Percentiles rank a stretch among this genome's conserved stretches.
Evolutionary conservation across 2,113 vertebrate genomes (phyloP).

Genomic region (Aegotheles bennettii): DNA sequence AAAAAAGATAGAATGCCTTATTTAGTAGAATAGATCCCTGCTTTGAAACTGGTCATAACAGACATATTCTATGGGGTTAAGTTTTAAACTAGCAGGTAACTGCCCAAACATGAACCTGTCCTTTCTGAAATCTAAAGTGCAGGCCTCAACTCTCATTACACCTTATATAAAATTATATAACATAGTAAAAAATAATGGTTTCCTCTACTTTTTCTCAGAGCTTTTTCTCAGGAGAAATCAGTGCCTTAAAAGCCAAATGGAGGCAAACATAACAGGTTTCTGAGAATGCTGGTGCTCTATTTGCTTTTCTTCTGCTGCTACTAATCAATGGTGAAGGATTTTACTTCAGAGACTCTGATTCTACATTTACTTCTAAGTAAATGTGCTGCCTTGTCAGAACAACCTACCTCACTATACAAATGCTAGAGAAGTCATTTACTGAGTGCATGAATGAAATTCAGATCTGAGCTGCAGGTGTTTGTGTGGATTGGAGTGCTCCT

Average conservation of each 20-base stretch:
- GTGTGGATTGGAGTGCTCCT: not conserved
- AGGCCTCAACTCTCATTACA: not conserved
- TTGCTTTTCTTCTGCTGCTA: not conserved
- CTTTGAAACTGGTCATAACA: not conserved
- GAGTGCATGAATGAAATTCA: not conserved
- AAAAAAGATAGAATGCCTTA: not conserved
- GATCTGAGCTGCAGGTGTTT: not conserved
- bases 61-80: not conserved
- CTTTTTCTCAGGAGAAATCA: not conserved
- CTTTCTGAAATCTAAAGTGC: not conserved
- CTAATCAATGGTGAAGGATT: not conserved
- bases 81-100: not conserved
- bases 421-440: not conserved
- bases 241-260: not conserved
- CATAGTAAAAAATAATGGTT: not conserved
- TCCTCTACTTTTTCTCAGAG: not conserved
- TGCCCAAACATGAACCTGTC: not conserved
- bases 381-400: not conserved
- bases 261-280: not conserved
- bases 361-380: not conserved
- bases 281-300: not conserved
- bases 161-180: not conserved
- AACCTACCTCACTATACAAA: not conserved
- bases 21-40: not conserved
- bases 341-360: not conserved